Conservation (phyloP, 2,888 invertebrate species). For the Pheosia gnoma region DNA sequence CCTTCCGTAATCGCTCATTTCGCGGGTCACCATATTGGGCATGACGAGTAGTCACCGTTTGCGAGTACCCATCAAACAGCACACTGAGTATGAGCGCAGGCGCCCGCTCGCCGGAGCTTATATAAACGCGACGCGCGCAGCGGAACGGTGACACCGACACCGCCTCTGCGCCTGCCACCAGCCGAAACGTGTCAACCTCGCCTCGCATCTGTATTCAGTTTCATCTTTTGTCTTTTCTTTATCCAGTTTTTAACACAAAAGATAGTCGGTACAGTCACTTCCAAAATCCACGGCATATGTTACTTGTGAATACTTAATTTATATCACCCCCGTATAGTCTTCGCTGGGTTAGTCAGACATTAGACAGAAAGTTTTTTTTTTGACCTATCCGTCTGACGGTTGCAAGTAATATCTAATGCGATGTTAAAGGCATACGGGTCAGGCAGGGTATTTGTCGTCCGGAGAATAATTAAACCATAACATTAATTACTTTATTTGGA, state of each 20-base stretch:
- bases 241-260: conserved; percentile 22
- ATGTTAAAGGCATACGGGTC: too few species aligned
- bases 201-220: conserved; percentile 25
- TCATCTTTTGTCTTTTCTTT: conserved; percentile 31
- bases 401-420: too few species aligned
- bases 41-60: conserved; percentile 43
- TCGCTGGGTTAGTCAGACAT: too few species aligned
- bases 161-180: conserved; percentile 6
- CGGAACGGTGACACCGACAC: conserved; percentile 30
- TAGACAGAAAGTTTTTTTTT: too few species aligned
- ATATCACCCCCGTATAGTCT: too few species aligned
- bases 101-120: conserved; percentile 29
- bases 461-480: too few species aligned
- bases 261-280: not conserved
- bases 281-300: too few species aligned
- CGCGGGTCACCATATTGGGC: conserved; percentile 59
- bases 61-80: conserved; percentile 40
- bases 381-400: too few species aligned
- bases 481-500: too few species aligned
- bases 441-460: too few species aligned
- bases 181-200: not conserved
- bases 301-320: too few species aligned
- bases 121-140: conserved; percentile 37
- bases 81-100: conserved; percentile 30
- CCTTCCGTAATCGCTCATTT: conserved; percentile 56